Conservation (phyloP, 2,888 invertebrate species). For the Nemapogon koenigi region DNA sequence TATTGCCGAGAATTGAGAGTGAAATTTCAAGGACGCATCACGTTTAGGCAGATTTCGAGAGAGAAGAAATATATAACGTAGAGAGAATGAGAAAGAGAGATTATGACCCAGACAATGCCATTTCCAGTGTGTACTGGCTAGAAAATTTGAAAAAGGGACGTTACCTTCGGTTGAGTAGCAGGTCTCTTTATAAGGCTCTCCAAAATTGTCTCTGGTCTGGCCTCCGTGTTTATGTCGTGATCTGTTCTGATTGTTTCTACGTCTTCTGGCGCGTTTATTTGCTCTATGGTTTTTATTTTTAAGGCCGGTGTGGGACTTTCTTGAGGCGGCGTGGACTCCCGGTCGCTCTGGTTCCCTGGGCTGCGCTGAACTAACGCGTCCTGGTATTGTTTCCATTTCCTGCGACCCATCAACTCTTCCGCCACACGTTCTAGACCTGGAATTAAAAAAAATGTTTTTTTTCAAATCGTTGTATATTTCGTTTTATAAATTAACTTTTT, state of each 20-base stretch:
- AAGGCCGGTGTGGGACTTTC: conserved; percentile 49
- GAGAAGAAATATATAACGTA: too few relatives aligned
- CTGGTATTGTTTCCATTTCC: conserved; percentile 95
- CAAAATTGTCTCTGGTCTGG: conserved; percentile 59
- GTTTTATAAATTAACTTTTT: too few relatives aligned
- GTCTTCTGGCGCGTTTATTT: conserved; percentile 52
- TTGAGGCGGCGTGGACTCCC: conserved; percentile 50
- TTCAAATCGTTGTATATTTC: too few relatives aligned
- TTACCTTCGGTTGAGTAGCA: conserved; percentile 51
- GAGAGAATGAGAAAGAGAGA: too few relatives aligned
- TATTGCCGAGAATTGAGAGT: too few relatives aligned
- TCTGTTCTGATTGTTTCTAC: conserved; percentile 18
- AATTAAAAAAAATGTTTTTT: too few relatives aligned
- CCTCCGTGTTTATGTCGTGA: conserved; percentile 39
- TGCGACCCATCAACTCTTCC: conserved; percentile 96
- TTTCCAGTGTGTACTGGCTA: too few relatives aligned
- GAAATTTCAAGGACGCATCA: too few relatives aligned
- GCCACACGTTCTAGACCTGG: conserved; percentile 94
- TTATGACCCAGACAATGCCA: too few relatives aligned
- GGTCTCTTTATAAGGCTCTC: conserved; percentile 59
- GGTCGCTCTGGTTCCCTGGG: conserved; percentile 48
- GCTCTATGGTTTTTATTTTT: conserved; percentile 61
- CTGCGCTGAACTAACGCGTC: conserved; percentile 68
- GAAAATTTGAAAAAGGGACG: conserved; percentile 18
- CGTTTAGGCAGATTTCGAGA: too few relatives aligned